Conservation (phyloP, 2,888 invertebrate genomes). For the Tanytarsus gracilentus region DNA sequence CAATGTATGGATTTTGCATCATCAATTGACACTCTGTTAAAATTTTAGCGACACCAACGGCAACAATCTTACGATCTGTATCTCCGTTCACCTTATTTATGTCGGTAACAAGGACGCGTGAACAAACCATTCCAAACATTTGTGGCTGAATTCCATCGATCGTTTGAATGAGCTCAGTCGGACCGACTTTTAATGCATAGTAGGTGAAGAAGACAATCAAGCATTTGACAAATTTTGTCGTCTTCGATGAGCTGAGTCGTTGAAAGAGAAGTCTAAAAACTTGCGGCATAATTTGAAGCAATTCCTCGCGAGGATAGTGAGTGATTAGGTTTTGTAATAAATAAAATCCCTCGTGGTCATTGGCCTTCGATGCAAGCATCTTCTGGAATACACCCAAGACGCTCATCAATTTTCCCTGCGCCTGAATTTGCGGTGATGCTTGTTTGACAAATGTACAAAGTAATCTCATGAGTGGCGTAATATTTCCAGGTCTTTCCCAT, state of each 20-base stretch:
- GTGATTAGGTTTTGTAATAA: constrained; percentile 78
- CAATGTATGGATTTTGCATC: constrained; percentile 56
- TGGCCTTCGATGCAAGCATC: constrained; percentile 85
- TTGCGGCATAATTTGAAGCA: constrained; percentile 73
- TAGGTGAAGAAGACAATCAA: constrained; percentile 85
- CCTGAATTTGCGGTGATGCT: constrained; percentile 58
- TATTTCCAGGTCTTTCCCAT: constrained; percentile 91
- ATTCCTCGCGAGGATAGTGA: constrained; percentile 64
- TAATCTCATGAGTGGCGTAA: constrained; percentile 86
- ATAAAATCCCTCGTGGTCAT: constrained; percentile 94
- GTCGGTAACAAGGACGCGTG: constrained; percentile 78
- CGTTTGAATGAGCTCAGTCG: constrained; percentile 61
- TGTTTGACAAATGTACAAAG: constrained; percentile 76
- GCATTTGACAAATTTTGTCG: constrained; percentile 86
- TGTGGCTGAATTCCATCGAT: constrained; percentile 78
- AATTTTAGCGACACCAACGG: constrained; percentile 79
- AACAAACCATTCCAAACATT: constrained; percentile 94
- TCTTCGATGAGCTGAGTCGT: constrained; percentile 84
- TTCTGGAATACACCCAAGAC: constrained; percentile 94
- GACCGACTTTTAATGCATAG: constrained; percentile 73
- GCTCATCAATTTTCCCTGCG: constrained; percentile 61
- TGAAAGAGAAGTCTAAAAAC: constrained; percentile 89
- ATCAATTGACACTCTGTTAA: constrained; percentile 67
- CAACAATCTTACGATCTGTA: constrained; percentile 81
- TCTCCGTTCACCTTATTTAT: constrained; percentile 76